A percentile compares a stretch with the other conserved stretches of the same genome.
Evolutionary conservation across 2,797 vertebrate genomes (phyloP).

Genomic region (Tenualosa thibaudeaui): DNA sequence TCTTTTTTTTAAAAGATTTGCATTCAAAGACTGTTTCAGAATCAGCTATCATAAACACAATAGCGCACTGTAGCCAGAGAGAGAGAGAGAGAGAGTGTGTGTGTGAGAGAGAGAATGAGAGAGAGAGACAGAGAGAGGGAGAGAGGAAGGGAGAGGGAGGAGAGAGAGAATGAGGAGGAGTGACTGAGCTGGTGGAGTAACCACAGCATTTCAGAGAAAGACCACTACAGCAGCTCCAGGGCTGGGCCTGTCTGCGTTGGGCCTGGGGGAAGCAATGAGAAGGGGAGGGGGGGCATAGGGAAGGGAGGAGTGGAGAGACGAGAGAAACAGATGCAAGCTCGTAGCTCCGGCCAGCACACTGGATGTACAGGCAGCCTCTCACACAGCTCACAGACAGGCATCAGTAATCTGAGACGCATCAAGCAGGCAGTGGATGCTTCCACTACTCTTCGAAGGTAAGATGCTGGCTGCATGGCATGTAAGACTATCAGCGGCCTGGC

Average conservation of each 20-base stretch:
- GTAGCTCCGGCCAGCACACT: slow-evolving; percentile 53
- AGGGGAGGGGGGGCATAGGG: slow-evolving; percentile 30
- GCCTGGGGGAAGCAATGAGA: slow-evolving; percentile 30
- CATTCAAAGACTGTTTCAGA: neutral
- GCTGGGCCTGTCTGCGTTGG: slow-evolving; percentile 30
- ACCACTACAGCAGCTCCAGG: slow-evolving; percentile 25
- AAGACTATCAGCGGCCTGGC: neutral
- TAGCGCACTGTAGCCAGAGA: neutral
- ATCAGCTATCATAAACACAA: neutral
- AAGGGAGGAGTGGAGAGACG: slow-evolving; percentile 36
- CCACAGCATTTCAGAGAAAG: neutral
- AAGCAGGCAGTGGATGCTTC: slow-evolving; percentile 38
- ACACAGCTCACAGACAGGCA: slow-evolving; percentile 48
- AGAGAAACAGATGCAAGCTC: slow-evolving; percentile 46
- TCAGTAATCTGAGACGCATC: slow-evolving; percentile 56
- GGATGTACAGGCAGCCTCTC: slow-evolving; percentile 52
- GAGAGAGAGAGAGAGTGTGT: neutral
- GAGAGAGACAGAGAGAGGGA: neutral
- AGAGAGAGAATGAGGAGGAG: neutral
- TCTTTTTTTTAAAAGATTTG: neutral
- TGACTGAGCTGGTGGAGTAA: slow-evolving; percentile 28
- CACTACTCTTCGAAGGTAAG: slow-evolving; percentile 70
- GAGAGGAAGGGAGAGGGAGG: neutral
- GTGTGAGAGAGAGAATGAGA: neutral
- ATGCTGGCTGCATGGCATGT: neutral